phyloP scores from a whole-genome alignment of 2,113 vertebrate genomes.

The Gnathonemus longibarbis region DNA sequence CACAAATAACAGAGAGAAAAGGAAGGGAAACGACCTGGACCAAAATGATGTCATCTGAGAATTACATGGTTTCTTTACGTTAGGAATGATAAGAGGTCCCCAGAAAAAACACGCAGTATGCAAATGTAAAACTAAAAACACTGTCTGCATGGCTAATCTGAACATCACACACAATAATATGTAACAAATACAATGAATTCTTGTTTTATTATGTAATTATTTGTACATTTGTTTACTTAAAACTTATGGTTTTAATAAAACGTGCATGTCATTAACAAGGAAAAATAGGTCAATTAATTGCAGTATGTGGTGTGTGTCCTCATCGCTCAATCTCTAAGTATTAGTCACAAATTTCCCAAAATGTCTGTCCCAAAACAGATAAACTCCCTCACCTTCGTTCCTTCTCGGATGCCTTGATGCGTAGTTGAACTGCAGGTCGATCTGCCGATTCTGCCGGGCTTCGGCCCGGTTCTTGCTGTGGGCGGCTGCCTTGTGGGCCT shows the following conservation, averaged over 20 bases:
- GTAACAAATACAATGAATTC: not conserved
- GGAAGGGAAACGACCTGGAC: not conserved
- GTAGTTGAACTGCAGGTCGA: constrained; percentile 90
- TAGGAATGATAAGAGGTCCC: not conserved
- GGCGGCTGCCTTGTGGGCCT: constrained; percentile 81
- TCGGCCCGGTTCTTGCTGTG: constrained; percentile 94
- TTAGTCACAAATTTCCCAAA: not conserved
- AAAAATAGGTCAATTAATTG: not conserved
- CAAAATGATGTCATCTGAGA: not conserved
- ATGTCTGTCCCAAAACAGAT: not conserved
- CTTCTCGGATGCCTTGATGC: constrained; percentile 69
- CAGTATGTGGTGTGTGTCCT: not conserved
- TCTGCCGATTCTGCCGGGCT: constrained; percentile 92
- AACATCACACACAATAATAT: not conserved
- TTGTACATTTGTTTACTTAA: not conserved
- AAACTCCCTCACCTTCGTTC: constrained; percentile 65
- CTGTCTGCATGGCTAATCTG: not conserved
- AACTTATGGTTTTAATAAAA: not conserved
- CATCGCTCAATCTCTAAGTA: not conserved
- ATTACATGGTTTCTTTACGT: not conserved
- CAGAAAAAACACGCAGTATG: not conserved
- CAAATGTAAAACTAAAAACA: not conserved
- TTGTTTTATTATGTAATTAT: not conserved
- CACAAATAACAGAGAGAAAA: not conserved
- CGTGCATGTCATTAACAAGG: not conserved